These are phyloP conservation scores for Sebastes oblongus DNA, from an alignment of 2,797 vertebrate species.

Conservation along the genomic window DNA sequence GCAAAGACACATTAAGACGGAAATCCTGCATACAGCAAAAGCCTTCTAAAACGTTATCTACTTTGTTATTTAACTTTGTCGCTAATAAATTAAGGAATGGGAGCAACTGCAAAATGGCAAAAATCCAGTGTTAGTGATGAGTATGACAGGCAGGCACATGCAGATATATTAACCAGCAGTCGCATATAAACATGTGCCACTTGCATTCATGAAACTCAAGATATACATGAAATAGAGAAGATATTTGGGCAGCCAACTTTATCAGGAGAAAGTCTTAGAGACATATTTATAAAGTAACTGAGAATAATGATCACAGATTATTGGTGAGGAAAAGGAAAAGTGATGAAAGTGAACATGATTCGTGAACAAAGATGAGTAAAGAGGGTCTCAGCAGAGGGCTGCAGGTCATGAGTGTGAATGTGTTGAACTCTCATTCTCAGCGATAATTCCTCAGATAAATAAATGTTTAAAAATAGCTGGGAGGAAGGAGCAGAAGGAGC, in stretches of 20 bases:
- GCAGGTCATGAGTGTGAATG: neutral
- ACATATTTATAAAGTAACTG: neutral
- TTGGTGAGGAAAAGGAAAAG: neutral
- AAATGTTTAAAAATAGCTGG: slow-evolving; percentile 24
- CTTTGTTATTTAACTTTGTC: neutral
- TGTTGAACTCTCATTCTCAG: neutral
- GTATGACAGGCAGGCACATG: slow-evolving; percentile 35
- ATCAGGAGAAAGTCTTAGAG: neutral
- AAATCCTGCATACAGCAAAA: slow-evolving; percentile 17
- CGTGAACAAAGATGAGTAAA: neutral
- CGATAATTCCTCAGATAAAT: neutral
- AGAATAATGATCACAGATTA: neutral
- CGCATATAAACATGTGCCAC: neutral
- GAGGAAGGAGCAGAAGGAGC: neutral
- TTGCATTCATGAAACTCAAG: neutral
- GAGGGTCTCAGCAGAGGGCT: neutral
- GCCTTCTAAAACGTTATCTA: slow-evolving; percentile 2
- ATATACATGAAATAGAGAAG: neutral
- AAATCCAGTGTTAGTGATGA: slow-evolving; percentile 29
- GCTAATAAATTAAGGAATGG: neutral
- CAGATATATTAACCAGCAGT: slow-evolving; percentile 11
- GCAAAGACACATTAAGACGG: slow-evolving; percentile 32
- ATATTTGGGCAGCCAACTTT: neutral
- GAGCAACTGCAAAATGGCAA: neutral
- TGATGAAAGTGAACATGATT: neutral